Base-by-base conservation (phyloP, 2,888 invertebrate species). In the Ectropis crepuscularia region DNA sequence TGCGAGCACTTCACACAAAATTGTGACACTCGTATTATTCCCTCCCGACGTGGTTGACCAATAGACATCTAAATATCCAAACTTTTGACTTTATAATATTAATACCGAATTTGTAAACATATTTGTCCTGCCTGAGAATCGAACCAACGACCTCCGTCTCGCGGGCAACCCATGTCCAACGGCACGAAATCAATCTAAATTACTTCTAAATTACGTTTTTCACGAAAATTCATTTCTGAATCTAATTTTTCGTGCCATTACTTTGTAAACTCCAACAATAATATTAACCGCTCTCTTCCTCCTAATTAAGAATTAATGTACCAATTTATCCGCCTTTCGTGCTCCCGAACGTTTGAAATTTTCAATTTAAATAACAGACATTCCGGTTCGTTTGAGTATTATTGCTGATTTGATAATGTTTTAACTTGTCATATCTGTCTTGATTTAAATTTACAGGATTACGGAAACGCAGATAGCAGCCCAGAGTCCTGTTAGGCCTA, bases 261-360 rank as follows among this genome's bases (percentile, higher is more conserved):
- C 9, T 53, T 53, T 41, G 51, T 36, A 28, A 46, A 36, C 54
- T 48, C 55, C 50, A 8, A 42, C 36, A 59, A 62, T 53, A 10
- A 53, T 54, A 39, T 57, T 53, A 57, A 65, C 55, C 43, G 59
- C 51, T 47, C 47, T 54, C 39, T 61, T 59, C 57, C 28, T 48
- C 36, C 57, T 67, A 67, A 67, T 62, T 67, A 59, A 67, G 62
- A 62, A 60, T 64, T 59, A 62, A 68, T 65, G 62, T 58, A 47
- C 43, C 51, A 60, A 57, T 68, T 60, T 57, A 54, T 65, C 43
- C 38, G 9, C 12, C 10, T 7, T 43, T 43, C n/a, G 12, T 11
- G 10, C 38, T 36, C 45, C 39, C 41, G 0, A 45, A 28, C 41
- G 39, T 28, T 8, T 53, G 16, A 39, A 53, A 55, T 43, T 48